Base-by-base conservation (phyloP, 2,113 vertebrate genomes). In the Gorsachius goisagi region DNA sequence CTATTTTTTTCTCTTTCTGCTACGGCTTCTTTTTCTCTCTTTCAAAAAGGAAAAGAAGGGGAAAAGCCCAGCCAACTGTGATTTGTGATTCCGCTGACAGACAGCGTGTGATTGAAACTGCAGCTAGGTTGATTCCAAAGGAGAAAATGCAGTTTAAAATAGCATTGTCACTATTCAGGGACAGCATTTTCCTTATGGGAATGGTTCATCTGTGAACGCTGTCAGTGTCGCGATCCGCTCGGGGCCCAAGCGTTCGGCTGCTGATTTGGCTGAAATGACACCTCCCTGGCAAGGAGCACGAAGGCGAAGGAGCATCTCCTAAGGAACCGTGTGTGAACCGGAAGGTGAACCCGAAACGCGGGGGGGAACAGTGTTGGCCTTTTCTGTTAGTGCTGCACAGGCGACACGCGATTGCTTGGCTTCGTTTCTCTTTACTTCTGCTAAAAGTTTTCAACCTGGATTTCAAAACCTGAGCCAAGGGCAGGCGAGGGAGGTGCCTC, bases 401-500 rank as follows among this genome's bases (percentile, higher is more conserved):
- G 7, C 23, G 39, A 58, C 22, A 13, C 1, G 22, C 4, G 3
- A 35, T 5, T 4, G 7, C 19, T 3, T 28, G 47, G 6, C 41
- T 67, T 52, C 3, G 0, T 21, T 58, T 35, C 62, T 53, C 4
- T 56, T 41, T 18, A 59, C 78, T 49, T 88, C 10, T 35, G 62
- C 32, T 30, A 1, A 9, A 71, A 59, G 15, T 79, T 85, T 76
- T 63, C 72, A 52, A 30, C 17, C 49, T 63, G 32, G 24, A 53
- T 44, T 56, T 45, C 12, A 56, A 52, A 14, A 24, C 26, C 18
- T 21, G 55, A 76, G 67, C 62, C 0, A 3, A 44, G 58, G 49
- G 27, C 49, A 59, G 8, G 15, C 0, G 0, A 68, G n/a, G 6
- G 24, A 75, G 16, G 15, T 41, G 19, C 41, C 27, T 0, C 11